A percentile compares a stretch with the other conserved stretches of the same genome.
These are phyloP conservation scores for Cyanocitta stelleri DNA, from an alignment of 2,113 vertebrate species.

Conservation along the genomic window DNA sequence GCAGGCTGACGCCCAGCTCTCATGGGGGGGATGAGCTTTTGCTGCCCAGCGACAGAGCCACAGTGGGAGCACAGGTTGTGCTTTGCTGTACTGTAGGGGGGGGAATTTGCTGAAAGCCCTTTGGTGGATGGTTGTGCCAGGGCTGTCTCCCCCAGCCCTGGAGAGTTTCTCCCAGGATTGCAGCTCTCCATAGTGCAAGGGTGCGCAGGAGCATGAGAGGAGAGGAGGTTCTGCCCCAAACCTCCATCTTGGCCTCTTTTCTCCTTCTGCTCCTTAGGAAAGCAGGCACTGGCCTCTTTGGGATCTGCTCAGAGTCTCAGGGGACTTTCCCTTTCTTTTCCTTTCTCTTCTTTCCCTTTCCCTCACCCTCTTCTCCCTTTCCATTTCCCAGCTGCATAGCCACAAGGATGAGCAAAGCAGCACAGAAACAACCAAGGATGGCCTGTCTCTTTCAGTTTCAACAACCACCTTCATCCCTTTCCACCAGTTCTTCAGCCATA, in stretches of 20 bases:
- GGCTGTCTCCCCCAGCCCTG: background rate
- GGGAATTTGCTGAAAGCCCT: background rate
- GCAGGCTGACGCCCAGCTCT: background rate
- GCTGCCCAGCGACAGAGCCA: background rate
- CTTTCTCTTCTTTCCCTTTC: background rate
- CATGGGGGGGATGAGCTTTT: fast-evolving
- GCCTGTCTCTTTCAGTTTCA: background rate
- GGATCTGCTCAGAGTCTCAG: background rate
- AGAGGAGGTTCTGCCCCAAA: background rate
- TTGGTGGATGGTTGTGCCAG: background rate
- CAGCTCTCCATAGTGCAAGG: background rate
- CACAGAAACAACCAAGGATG: background rate
- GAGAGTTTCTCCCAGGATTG: background rate
- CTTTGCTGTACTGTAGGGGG: background rate
- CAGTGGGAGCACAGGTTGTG: fast-evolving
- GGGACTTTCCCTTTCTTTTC: too few relatives aligned
- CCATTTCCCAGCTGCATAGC: background rate
- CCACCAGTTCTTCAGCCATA: background rate
- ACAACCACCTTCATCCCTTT: background rate
- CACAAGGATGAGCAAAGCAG: background rate
- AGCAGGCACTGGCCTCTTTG: background rate
- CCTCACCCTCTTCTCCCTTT: background rate
- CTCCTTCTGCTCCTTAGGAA: background rate
- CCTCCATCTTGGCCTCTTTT: background rate
- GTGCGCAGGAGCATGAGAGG: background rate